These are phyloP conservation scores for Danionella dracula DNA, from an alignment of 2,797 vertebrate genomes.

Conservation along the genomic window DNA sequence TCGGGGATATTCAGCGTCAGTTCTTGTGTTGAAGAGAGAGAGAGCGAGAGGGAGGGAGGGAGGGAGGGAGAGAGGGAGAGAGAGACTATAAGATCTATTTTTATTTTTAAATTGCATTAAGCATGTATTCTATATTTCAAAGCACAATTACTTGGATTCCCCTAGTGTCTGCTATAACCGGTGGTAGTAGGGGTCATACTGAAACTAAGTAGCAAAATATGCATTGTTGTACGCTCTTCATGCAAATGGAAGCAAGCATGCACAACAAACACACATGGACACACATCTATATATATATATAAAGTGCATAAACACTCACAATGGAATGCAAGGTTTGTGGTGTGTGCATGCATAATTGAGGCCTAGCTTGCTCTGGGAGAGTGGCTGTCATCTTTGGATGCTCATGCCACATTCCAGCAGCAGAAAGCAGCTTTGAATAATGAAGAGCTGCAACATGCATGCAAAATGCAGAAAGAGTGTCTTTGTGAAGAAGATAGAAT, in stretches of 20 bases:
- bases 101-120: conserved; percentile 22
- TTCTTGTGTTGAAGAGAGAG: neutral
- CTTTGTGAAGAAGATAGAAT: conserved; percentile 49
- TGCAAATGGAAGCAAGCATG: conserved; percentile 21
- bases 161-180: neutral
- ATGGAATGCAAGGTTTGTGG: conserved; percentile 63
- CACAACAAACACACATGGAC: conserved; percentile 33
- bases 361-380: conserved; percentile 72
- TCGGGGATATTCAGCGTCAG: conserved; percentile 43
- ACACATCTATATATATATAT: conserved; percentile 42
- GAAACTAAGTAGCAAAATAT: conserved; percentile 3
- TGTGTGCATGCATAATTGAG: conserved; percentile 76
- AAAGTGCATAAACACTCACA: conserved; percentile 48
- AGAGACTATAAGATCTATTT: conserved; percentile 32
- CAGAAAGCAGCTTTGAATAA: conserved; percentile 76
- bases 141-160: conserved; percentile 8
- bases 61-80: too few relatives aligned
- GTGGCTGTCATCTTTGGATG: conserved; percentile 69
- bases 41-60: too few relatives aligned
- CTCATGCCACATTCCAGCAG: conserved; percentile 68
- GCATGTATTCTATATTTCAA: conserved; percentile 6
- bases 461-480: conserved; percentile 75
- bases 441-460: conserved; percentile 77
- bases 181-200: conserved; percentile 12
- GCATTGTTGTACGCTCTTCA: neutral